Conservation (phyloP, 2,888 invertebrate genomes). For the Galerucella pusilla region DNA sequence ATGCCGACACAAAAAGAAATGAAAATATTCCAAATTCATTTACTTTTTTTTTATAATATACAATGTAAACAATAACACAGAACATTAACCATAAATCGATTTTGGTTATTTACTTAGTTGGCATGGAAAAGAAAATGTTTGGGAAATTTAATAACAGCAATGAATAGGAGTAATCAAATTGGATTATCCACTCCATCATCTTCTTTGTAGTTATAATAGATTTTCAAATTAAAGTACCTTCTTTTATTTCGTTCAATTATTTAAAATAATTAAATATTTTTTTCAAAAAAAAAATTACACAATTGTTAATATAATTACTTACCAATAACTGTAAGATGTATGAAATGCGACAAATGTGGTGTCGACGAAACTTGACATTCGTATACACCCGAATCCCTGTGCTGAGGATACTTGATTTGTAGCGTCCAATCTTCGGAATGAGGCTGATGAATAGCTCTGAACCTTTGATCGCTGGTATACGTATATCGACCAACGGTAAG, state of each 20-base stretch:
- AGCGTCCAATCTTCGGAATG: slow-evolving; percentile 93
- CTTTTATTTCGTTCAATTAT: too few species aligned
- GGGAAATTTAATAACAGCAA: slow-evolving; percentile 13
- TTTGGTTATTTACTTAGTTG: slow-evolving; percentile 12
- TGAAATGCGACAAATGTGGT: slow-evolving; percentile 92
- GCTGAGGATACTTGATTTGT: slow-evolving; percentile 92
- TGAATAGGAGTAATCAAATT: slow-evolving; percentile 11
- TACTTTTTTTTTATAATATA: neutral
- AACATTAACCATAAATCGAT: slow-evolving; percentile 15
- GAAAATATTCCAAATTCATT: slow-evolving; percentile 8
- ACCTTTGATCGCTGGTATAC: slow-evolving; percentile 91
- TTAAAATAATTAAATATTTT: too few species aligned
- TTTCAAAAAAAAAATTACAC: too few species aligned
- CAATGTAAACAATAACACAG: slow-evolving; percentile 22
- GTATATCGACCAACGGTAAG: slow-evolving; percentile 91
- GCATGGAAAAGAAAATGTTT: slow-evolving; percentile 8
- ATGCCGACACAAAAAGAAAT: neutral
- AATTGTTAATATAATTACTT: slow-evolving; percentile 65
- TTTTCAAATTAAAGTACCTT: slow-evolving; percentile 11
- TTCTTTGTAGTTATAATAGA: slow-evolving; percentile 5
- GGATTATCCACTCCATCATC: neutral
- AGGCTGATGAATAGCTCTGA: slow-evolving; percentile 86
- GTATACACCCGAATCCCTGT: slow-evolving; percentile 89
- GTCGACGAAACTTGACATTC: slow-evolving; percentile 96
- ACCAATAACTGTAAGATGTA: slow-evolving; percentile 92